These are phyloP conservation scores for Panthera tigris DNA, from an alignment of 2,113 vertebrate species.

Conservation along the genomic window DNA sequence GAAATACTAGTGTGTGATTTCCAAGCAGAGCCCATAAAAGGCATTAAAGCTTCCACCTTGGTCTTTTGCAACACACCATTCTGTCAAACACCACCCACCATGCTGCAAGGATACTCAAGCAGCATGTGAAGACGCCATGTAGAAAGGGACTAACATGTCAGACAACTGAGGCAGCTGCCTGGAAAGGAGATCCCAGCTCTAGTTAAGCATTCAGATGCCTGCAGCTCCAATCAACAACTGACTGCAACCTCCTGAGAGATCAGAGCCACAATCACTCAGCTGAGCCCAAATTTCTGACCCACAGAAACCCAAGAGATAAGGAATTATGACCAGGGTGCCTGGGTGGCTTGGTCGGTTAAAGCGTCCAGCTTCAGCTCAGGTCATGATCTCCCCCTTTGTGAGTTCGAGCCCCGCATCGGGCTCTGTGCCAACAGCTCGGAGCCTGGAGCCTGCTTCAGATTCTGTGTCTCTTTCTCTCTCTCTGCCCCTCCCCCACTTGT, in stretches of 20 bases:
- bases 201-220: background rate
- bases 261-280: background rate
- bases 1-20: background rate
- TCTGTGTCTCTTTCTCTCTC: no score
- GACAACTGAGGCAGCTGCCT: background rate
- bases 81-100: background rate
- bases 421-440: no score
- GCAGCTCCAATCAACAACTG: accelerated
- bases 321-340: background rate
- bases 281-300: no score
- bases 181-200: background rate
- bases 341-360: no score
- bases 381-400: no score
- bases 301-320: background rate
- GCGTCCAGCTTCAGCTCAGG: no score
- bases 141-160: background rate
- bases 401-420: no score
- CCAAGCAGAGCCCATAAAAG: background rate
- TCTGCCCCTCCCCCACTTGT: no score
- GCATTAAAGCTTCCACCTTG: background rate
- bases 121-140: accelerated
- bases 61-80: background rate
- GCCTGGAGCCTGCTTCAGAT: no score
- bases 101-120: background rate
- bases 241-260: background rate